Evolutionary conservation across 2,113 vertebrate genomes (phyloP), one percentile per base, ranked within the genome.

Genomic region (Pristiophorus japonicus): DNA sequence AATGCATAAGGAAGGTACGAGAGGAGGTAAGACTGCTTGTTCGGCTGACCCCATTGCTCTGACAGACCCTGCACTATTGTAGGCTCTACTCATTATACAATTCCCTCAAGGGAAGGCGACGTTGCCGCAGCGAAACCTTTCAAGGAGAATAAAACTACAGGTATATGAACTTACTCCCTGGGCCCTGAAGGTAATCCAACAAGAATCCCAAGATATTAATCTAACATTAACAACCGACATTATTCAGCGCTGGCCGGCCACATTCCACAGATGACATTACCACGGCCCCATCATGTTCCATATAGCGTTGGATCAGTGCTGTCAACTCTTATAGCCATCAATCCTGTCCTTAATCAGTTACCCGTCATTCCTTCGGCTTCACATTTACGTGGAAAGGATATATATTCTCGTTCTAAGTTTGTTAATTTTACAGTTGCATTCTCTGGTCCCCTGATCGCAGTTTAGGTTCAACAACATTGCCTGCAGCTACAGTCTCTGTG

Each of bases 121-220:
- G 51, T 30, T 87, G 84, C 47, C 27, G 84, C 45, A 51, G 45
- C 24, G 8, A 87, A 87, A 51, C 84, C 84, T 87, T 87, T 22
- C 84, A 87, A 51, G 84, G 24, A 51, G 45, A 85, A 27, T 51
- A 51, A 51, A 87, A 12, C 84, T 87, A 85, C 81, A 47, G 20
- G 42, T 42, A 87, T 87, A 51, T 87, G 47, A 42, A 81, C 38
- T 42, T 81, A 81, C 38, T 42, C 78, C 78, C 6, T 27, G 47
- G 47, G 84, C 84, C 84, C 84, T 87, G 47, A 87, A 87, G 84
- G 47, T 87, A 87, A 87, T 51, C 16, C 66, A 67, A 20, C 66
- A 67, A 67, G 24, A 24, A 0, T 67, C 84, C 84, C 84, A 87
- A 87, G 84, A 87, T 87, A 87, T 87, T 87, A 87, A 87, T 87